phyloP scores from a whole-genome alignment of 37 sponge, comb jelly and placozoan species.

The Halichondria panicea region DNA sequence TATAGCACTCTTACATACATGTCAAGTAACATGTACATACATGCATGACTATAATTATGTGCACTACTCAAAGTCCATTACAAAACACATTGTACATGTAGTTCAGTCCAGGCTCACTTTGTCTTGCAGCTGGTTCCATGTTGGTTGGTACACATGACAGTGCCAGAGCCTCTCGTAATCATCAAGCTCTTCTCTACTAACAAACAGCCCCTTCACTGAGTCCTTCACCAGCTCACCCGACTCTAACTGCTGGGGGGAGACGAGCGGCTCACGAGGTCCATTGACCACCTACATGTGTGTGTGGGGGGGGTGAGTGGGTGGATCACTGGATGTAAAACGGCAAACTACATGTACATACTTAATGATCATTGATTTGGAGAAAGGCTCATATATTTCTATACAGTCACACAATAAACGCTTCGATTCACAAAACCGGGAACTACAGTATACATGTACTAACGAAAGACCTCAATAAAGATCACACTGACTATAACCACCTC shows the following conservation, averaged over 20 bases:
- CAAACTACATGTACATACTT: too few species aligned
- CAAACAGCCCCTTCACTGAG: slow-evolving; percentile 1
- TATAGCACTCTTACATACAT: too few species aligned
- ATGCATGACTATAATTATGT: too few species aligned
- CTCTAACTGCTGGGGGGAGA: too few species aligned
- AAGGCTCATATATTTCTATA: too few species aligned
- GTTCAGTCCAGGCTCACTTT: too few species aligned
- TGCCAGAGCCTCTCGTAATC: slow-evolving; percentile 68
- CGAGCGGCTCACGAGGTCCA: neutral
- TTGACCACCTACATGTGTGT: neutral
- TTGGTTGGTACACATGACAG: slow-evolving; percentile 26
- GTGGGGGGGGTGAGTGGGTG: neutral
- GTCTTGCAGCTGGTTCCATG: slow-evolving; percentile 21
- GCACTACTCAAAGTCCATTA: neutral
- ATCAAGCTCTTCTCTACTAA: slow-evolving; percentile 22
- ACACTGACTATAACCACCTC: too few species aligned
- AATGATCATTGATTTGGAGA: too few species aligned
- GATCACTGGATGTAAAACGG: neutral
- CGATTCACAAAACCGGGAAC: neutral
- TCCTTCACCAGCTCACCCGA: neutral
- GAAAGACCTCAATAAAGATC: too few species aligned
- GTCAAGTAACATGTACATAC: too few species aligned
- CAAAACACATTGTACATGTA: neutral
- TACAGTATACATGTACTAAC: neutral
- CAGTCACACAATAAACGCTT: too few species aligned